A percentile compares a stretch with the other conserved stretches of the same genome.
phyloP scores from a whole-genome alignment of 2,888 invertebrate species.

The Ichneumoninae sp. region DNA sequence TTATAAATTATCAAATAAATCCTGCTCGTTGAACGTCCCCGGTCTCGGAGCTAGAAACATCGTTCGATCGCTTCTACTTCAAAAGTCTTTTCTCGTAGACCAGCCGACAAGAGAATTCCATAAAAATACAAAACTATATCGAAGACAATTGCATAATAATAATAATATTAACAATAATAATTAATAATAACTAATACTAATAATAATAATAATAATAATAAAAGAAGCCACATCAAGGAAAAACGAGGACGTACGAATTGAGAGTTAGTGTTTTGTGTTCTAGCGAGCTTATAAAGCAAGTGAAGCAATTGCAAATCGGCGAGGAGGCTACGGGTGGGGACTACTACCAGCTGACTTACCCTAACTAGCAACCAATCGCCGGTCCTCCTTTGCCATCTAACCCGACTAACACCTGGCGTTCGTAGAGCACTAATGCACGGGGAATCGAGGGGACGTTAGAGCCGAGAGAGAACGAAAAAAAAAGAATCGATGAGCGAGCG shows the following conservation, averaged over 20 bases:
- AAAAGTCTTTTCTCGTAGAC: slow-evolving; percentile 51
- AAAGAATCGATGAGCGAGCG: slow-evolving; percentile 36
- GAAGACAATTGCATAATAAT: slow-evolving; percentile 17
- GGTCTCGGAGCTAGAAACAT: slow-evolving; percentile 19
- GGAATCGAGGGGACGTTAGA: slow-evolving; percentile 53
- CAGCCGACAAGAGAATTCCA: slow-evolving; percentile 27
- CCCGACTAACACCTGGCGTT: slow-evolving; percentile 69
- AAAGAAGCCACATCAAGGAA: slow-evolving; percentile 41
- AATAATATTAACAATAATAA: slow-evolving; percentile 4
- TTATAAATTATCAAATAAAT: neutral
- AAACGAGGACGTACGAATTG: slow-evolving; percentile 45
- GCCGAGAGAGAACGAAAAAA: slow-evolving; percentile 43
- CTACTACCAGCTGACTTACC: slow-evolving; percentile 83
- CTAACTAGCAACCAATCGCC: slow-evolving; percentile 81
- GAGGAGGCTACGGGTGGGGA: slow-evolving; percentile 82
- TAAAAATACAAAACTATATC: neutral
- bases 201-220: slow-evolving; percentile 17
- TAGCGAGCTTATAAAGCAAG: slow-evolving; percentile 82
- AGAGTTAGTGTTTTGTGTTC: slow-evolving; percentile 82
- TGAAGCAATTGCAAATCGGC: slow-evolving; percentile 82
- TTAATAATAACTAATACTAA: neutral
- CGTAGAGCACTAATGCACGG: slow-evolving; percentile 63
- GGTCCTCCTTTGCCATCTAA: slow-evolving; percentile 77
- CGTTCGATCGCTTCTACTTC: slow-evolving; percentile 27
- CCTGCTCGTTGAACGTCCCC: slow-evolving; percentile 49